phyloP scores from a whole-genome alignment of 92 coral and sea anemone species.

The Heliopora coerulea region DNA sequence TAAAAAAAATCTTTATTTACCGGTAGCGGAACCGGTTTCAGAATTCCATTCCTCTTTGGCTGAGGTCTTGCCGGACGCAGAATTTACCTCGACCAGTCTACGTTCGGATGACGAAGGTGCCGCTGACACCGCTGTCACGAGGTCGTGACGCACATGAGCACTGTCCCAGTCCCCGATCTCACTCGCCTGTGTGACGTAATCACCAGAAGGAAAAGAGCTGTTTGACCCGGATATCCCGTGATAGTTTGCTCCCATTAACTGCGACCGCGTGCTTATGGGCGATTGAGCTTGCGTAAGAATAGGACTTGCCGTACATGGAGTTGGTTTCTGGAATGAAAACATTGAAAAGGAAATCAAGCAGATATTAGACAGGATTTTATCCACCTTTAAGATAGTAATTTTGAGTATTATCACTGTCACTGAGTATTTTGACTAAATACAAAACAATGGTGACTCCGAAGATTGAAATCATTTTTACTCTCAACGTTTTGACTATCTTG shows the following conservation, averaged over 20 bases:
- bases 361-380: background rate
- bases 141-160: background rate
- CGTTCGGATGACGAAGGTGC: background rate
- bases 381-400: too few species aligned
- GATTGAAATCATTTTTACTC: too few species aligned
- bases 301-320: constrained; percentile 2
- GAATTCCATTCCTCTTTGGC: background rate
- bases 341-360: background rate
- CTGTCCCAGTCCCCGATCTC: constrained; percentile 33
- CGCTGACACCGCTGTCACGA: constrained; percentile 15
- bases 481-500: too few species aligned
- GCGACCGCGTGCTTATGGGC: background rate
- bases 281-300: constrained; percentile 18
- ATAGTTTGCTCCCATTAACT: background rate
- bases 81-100: constrained; percentile 6
- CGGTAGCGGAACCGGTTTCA: background rate
- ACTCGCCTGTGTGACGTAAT: constrained; percentile 30
- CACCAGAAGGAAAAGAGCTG: background rate
- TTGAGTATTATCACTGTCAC: too few species aligned
- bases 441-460: too few species aligned
- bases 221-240: constrained; percentile 19
- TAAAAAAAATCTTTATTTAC: background rate
- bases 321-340: background rate
- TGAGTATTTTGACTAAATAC: too few species aligned
- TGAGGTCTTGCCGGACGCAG: constrained; percentile 8